A percentile compares a stretch with the other conserved stretches of the same genome.
Conservation (phyloP, 2,888 invertebrate species). For the Adelphocoris suturalis region DNA sequence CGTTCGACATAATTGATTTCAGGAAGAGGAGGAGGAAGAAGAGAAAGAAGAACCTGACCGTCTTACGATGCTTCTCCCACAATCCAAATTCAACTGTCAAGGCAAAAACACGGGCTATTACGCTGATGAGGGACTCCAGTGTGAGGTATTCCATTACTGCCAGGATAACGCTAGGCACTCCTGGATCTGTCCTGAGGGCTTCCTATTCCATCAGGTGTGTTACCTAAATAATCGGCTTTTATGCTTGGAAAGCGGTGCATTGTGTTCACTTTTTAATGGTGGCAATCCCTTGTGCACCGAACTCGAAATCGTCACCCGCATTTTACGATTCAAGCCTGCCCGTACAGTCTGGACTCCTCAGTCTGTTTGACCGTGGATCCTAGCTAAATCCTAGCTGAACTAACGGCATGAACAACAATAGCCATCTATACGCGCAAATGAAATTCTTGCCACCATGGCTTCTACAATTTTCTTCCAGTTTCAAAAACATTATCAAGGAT, state of each 20-base stretch:
- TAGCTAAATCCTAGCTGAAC: too few species aligned
- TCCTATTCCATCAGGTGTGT: slow-evolving; percentile 89
- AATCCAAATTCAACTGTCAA: slow-evolving; percentile 90
- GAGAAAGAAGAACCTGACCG: slow-evolving; percentile 93
- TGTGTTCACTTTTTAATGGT: background rate
- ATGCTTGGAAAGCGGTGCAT: too few species aligned
- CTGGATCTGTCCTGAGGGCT: slow-evolving; percentile 95
- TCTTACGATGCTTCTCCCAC: slow-evolving; percentile 87
- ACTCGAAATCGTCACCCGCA: too few species aligned
- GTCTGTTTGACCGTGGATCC: too few species aligned
- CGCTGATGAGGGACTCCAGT: slow-evolving; percentile 92
- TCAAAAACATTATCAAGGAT: too few species aligned
- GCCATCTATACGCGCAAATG: too few species aligned
- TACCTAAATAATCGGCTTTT: background rate
- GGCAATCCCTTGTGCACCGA: too few species aligned
- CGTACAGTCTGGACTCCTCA: too few species aligned
- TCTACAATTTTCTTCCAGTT: too few species aligned
- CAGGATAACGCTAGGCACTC: slow-evolving; percentile 93
- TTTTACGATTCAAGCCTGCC: too few species aligned
- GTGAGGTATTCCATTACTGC: slow-evolving; percentile 96
- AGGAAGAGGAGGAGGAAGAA: slow-evolving; percentile 83
- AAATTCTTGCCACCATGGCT: too few species aligned
- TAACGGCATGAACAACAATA: too few species aligned
- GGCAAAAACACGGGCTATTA: slow-evolving; percentile 93
- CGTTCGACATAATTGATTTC: background rate